These are phyloP conservation scores for Phaethon lepturus DNA, from an alignment of 2,113 vertebrate species.

Conservation along the genomic window DNA sequence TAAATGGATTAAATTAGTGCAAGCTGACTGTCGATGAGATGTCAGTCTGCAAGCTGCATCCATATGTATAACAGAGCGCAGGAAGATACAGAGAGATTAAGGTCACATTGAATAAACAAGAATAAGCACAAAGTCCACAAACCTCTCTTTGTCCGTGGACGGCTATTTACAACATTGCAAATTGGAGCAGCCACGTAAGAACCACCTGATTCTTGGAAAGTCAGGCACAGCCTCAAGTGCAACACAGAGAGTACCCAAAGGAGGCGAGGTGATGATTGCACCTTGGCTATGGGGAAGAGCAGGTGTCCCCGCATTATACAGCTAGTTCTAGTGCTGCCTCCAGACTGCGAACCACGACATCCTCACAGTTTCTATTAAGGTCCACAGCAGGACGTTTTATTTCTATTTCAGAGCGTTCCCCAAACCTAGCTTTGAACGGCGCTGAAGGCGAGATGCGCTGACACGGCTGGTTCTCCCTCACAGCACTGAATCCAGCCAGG, in stretches of 20 bases:
- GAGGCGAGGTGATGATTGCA: background rate
- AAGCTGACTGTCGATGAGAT: background rate
- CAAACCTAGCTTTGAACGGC: background rate
- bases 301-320: background rate
- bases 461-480: fast-evolving
- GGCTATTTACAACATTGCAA: background rate
- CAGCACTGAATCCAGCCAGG: background rate
- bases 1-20: slow-evolving; percentile 1
- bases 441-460: background rate
- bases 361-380: background rate
- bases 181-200: background rate
- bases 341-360: fast-evolving
- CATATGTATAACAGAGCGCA: background rate
- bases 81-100: background rate
- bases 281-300: background rate
- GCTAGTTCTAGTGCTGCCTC: background rate
- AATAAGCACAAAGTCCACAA: background rate
- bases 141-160: background rate
- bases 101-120: background rate
- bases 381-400: background rate
- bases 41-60: background rate
- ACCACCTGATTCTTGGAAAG: background rate
- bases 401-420: background rate
- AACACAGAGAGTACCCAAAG: background rate
- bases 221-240: background rate